phyloP scores from a whole-genome alignment of 2,113 vertebrate species.

The Excalfactoria chinensis region DNA sequence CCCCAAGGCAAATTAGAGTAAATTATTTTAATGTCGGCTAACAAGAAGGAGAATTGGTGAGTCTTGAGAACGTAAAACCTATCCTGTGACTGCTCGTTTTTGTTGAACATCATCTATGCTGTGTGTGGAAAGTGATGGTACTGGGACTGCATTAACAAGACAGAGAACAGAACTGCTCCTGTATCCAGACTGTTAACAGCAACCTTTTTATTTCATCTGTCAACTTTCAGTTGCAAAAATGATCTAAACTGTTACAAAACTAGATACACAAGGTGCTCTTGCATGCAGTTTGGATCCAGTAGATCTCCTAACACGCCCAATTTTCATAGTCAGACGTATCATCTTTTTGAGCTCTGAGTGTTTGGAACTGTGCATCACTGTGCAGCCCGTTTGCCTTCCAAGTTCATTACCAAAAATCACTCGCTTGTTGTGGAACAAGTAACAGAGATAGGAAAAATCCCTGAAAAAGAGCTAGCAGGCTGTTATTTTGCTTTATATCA shows the following conservation, averaged over 20 bases:
- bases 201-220: not conserved
- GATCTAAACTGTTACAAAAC: not conserved
- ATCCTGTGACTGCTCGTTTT: not conserved
- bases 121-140: not conserved
- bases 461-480: conserved; percentile 3
- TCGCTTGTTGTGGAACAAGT: not conserved
- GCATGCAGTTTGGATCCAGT: not conserved
- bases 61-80: not conserved
- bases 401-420: conserved; percentile 5
- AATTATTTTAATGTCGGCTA: conserved; percentile 62
- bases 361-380: not conserved
- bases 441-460: not conserved
- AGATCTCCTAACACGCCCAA: not conserved
- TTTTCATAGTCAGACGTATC: not conserved
- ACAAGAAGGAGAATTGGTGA: not conserved
- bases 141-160: conserved; percentile 3
- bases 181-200: not conserved
- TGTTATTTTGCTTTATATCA: conserved; percentile 40
- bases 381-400: not conserved
- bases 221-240: conserved; percentile 5
- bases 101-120: not conserved
- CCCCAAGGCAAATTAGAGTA: conserved; percentile 32
- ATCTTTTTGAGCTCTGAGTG: not conserved
- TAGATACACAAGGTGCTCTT: not conserved
- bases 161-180: not conserved